phyloP scores from a whole-genome alignment of 1,140 invertebrate species.

The Asbolus verrucosus region DNA sequence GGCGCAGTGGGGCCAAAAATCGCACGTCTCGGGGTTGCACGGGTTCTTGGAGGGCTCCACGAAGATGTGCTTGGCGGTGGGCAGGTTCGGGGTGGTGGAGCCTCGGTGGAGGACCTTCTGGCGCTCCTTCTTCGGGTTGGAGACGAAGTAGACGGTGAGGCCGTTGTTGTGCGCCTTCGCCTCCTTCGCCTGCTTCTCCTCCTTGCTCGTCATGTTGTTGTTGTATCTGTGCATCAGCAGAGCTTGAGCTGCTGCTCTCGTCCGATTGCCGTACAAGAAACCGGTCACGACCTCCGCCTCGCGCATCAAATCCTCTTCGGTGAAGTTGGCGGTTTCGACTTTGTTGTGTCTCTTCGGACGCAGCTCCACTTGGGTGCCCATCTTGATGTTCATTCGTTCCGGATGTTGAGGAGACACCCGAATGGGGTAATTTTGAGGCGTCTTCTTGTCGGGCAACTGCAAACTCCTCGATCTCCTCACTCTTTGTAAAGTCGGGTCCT shows the following conservation, averaged over 20 bases:
- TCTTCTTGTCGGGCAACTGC: conserved; percentile 70
- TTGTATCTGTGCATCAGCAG: conserved; percentile 66
- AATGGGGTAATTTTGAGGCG: conserved; percentile 56
- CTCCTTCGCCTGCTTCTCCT: conserved; percentile 62
- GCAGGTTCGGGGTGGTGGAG: conserved; percentile 65
- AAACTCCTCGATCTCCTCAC: conserved; percentile 70
- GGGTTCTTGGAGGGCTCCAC: conserved; percentile 49
- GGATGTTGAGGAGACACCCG: conserved; percentile 60
- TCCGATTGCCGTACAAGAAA: conserved; percentile 70
- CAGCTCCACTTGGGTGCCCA: conserved; percentile 58
- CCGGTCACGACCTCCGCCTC: conserved; percentile 71
- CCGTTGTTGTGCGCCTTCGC: conserved; percentile 59
- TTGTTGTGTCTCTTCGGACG: conserved; percentile 26
- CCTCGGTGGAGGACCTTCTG: conserved; percentile 66
- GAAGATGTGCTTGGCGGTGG: conserved; percentile 1
- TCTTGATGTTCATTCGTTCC: conserved; percentile 66
- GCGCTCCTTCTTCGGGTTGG: conserved; percentile 58
- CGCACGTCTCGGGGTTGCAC: conserved; percentile 69
- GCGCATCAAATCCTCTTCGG: conserved; percentile 66
- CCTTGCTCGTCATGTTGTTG: conserved; percentile 62
- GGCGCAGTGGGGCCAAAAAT: conserved; percentile 71
- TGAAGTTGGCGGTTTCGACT: conserved; percentile 25
- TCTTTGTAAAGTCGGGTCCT: conserved; percentile 65
- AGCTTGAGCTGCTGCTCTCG: conserved; percentile 67
- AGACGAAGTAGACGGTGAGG: conserved; percentile 68